phyloP scores from a whole-genome alignment of 1,140 invertebrate genomes.

The Kradibia gibbosae region DNA sequence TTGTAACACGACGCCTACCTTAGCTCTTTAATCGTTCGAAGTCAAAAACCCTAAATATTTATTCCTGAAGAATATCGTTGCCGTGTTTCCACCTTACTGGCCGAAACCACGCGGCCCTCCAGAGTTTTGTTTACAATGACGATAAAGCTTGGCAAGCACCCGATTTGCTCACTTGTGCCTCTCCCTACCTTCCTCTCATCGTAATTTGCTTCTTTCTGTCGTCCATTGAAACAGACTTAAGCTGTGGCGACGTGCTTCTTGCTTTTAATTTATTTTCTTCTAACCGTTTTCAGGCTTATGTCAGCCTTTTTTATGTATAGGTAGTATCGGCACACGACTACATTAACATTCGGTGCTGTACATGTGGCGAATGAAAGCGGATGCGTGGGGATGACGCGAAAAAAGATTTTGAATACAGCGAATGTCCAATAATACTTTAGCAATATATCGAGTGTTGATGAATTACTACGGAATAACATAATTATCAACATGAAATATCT shows the following conservation, averaged over 20 bases:
- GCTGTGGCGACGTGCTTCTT: too few species aligned
- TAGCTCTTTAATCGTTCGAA: too few species aligned
- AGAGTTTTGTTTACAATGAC: conserved; percentile 65
- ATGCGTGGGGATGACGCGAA: too few species aligned
- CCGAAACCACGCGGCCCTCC: conserved; percentile 61
- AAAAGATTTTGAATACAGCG: neutral
- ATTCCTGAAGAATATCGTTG: conserved; percentile 45
- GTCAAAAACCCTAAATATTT: too few species aligned
- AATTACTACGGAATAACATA: too few species aligned
- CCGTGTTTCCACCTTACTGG: conserved; percentile 64
- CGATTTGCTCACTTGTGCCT: neutral
- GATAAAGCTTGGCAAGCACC: neutral
- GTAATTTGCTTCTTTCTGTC: neutral
- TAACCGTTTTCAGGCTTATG: neutral
- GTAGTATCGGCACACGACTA: neutral
- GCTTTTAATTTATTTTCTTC: neutral
- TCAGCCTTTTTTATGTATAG: neutral
- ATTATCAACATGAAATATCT: neutral
- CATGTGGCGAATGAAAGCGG: neutral
- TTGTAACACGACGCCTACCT: too few species aligned
- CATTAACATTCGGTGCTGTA: neutral
- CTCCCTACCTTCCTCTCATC: neutral
- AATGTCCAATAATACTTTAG: neutral
- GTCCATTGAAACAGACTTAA: too few species aligned
- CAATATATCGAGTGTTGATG: neutral